phyloP scores from a whole-genome alignment of 2,113 vertebrate species.

The Brachirus orientalis region DNA sequence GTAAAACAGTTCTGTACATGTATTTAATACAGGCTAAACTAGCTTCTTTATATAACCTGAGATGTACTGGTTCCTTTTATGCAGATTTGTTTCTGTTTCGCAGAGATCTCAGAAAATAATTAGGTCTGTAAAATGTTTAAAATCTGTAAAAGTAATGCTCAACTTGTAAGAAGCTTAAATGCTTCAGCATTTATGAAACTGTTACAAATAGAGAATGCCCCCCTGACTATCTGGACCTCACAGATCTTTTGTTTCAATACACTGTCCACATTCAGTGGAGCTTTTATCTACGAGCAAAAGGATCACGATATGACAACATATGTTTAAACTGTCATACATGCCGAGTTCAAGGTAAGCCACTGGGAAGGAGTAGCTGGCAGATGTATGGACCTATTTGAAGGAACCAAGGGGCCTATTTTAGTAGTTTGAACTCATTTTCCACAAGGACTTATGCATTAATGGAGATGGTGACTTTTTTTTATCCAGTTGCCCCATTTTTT shows the following conservation, averaged over 20 bases:
- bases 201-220: neutral
- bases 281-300: constrained; percentile 33
- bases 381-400: constrained; percentile 35
- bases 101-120: neutral
- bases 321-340: constrained; percentile 45
- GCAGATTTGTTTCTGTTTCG: neutral
- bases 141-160: neutral
- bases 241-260: constrained; percentile 3
- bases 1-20: neutral
- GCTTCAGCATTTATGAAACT: neutral
- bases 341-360: constrained; percentile 48
- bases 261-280: constrained; percentile 7
- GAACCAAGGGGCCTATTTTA: constrained; percentile 57
- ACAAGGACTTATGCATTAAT: constrained; percentile 55
- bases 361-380: constrained; percentile 47
- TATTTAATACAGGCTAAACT: neutral
- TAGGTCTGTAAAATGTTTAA: constrained; percentile 1
- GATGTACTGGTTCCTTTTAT: neutral
- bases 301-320: constrained; percentile 5
- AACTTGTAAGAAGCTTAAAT: neutral
- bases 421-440: constrained; percentile 61
- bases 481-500: constrained; percentile 64
- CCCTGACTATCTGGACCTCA: constrained; percentile 1
- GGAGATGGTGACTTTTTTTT: constrained; percentile 57
- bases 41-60: neutral